Base-by-base conservation (phyloP, 2,888 invertebrate genomes). In the Anorthoa munda region DNA sequence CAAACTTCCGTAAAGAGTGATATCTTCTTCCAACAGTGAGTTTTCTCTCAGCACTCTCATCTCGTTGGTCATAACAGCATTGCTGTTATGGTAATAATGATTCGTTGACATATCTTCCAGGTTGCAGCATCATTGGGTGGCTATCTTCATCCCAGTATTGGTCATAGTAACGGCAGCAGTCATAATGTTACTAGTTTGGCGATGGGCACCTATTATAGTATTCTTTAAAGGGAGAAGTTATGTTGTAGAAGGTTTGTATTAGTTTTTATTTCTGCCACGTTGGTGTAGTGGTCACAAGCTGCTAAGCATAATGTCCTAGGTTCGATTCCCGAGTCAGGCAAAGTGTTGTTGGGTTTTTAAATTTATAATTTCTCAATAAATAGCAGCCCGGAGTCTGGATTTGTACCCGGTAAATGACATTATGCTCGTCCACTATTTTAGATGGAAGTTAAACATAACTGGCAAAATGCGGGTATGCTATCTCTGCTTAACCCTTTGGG, bases 201-300 rank as follows among this genome's bases (percentile, higher is more conserved):
- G 78, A 5, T 48, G 72, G 61, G 60, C 65, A 51, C 81, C 76
- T 17, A 71, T 76, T 21, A 31, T 75, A 1, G 26, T 70, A 15
- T 85, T 73, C 63, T 79, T 85, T 17, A 85, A 75, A 69, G 85
- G 88, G 0, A 77, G 75, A 7, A 87, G 78, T 67, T 88, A 87
- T 64, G 64, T 65, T 45, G 79, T 88, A 23, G 77, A 81, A 82
- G 87, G 88, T 60, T 17, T 15, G 60, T 60, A n/a, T 9, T 0
- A 9, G 39, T 39, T 39, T 39, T 39, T 39, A 39, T 39, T 39
- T 39, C 9, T 39, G 39, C 39, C 9, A 1, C 39, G 1, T 39
- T 39, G 39, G 39, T 39, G 7, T 39, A 1, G 39, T 39, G 39
- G 39, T 39, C 1, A 9, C 39, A 39, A 39, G 9, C 39, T 9